Evolutionary conservation across 2,797 vertebrate species (phyloP).

Genomic region (Gadopsis marmoratus): DNA sequence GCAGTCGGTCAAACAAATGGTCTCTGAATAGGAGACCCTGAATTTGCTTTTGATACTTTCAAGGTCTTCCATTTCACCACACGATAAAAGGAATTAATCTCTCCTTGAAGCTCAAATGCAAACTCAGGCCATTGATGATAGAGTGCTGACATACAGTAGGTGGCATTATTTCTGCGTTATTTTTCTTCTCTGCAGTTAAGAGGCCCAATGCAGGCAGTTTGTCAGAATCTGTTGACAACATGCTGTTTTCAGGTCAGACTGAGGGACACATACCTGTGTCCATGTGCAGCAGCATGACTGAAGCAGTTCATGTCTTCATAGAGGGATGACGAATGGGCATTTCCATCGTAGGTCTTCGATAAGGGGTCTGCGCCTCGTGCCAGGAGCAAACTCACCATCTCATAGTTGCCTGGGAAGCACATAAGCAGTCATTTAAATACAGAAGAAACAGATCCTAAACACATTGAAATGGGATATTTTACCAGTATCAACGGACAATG

Average conservation of each 20-base stretch:
- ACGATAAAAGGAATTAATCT: slow-evolving; percentile 17
- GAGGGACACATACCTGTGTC: slow-evolving; percentile 90
- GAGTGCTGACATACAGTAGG: neutral
- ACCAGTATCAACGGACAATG: neutral
- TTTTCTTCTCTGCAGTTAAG: neutral
- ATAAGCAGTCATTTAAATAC: slow-evolving; percentile 16
- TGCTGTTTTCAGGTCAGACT: neutral
- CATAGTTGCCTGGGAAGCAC: slow-evolving; percentile 91
- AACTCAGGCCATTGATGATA: slow-evolving; percentile 6
- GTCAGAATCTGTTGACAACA: slow-evolving; percentile 11
- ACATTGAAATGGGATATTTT: neutral
- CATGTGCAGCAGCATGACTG: slow-evolving; percentile 95
- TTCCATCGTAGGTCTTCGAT: slow-evolving; percentile 90
- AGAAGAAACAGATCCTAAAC: neutral
- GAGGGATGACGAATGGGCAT: slow-evolving; percentile 90
- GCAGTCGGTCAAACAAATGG: slow-evolving; percentile 71
- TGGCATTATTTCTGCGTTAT: neutral
- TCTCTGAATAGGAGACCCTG: slow-evolving; percentile 21
- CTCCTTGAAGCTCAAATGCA: slow-evolving; percentile 10
- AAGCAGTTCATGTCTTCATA: slow-evolving; percentile 99
- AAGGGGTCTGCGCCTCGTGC: slow-evolving; percentile 93
- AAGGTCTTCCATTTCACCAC: neutral
- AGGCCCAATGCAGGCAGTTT: neutral
- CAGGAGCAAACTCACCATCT: slow-evolving; percentile 95
- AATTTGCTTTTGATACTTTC: slow-evolving; percentile 1